phyloP scores from a whole-genome alignment of 2,113 vertebrate species.

The Ageneiosus marmoratus region DNA sequence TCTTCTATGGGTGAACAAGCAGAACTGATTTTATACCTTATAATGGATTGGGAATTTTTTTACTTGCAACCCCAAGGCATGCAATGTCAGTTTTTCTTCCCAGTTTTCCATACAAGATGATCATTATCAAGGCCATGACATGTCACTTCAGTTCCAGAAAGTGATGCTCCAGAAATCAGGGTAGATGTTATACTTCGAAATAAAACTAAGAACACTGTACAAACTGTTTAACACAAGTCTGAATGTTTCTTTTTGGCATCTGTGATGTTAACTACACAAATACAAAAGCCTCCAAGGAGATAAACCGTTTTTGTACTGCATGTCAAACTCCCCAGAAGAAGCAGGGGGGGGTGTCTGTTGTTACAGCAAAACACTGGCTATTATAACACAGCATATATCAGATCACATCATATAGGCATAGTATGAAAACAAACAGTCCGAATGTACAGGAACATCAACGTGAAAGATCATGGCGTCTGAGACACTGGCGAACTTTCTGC shows the following conservation, averaged over 20 bases:
- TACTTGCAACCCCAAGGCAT: background rate
- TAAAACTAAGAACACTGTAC: background rate
- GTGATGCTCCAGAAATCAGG: background rate
- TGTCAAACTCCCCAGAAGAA: background rate
- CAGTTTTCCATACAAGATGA: background rate
- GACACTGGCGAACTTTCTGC: background rate
- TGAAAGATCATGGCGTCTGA: background rate
- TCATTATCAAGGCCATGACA: background rate
- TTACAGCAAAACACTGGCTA: conserved; percentile 12
- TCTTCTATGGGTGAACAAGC: background rate
- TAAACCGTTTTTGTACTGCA: background rate
- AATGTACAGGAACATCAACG: background rate
- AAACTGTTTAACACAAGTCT: background rate
- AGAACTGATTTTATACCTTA: background rate
- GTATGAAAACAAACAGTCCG: background rate
- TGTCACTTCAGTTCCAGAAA: background rate
- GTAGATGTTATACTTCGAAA: background rate
- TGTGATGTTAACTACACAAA: background rate
- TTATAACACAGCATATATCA: conserved; percentile 3
- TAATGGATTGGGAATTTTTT: background rate
- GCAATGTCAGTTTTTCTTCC: background rate
- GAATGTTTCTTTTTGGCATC: background rate
- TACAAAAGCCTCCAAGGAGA: background rate
- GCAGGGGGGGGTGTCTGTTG: background rate
- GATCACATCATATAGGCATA: background rate